phyloP scores from a whole-genome alignment of 2,888 invertebrate genomes.

The Cheilosia impressa region DNA sequence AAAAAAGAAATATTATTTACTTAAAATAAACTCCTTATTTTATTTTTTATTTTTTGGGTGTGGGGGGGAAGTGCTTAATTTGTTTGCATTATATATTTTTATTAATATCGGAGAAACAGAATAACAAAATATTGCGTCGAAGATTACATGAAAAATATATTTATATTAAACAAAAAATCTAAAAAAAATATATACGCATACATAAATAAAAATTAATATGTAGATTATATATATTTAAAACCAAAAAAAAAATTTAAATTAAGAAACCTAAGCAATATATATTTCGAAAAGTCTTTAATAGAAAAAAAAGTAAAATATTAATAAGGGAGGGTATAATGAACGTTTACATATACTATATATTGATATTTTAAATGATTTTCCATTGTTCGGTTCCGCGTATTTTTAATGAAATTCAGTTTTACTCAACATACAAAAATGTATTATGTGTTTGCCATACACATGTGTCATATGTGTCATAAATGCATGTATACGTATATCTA shows the following conservation, averaged over 20 bases:
- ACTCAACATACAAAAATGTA: not conserved
- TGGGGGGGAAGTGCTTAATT: constrained; percentile 10
- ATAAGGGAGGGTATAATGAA: constrained; percentile 11
- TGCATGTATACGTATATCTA: constrained; percentile 76
- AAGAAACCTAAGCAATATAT: constrained; percentile 67
- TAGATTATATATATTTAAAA: constrained; percentile 21
- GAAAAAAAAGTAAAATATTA: constrained; percentile 13
- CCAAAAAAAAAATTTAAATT: constrained; percentile 74
- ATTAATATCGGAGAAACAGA: constrained; percentile 34
- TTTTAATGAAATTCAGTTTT: constrained; percentile 10
- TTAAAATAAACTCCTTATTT: not conserved
- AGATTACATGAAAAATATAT: constrained; percentile 46
- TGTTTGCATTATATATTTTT: constrained; percentile 44
- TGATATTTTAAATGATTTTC: constrained; percentile 28
- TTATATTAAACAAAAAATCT: constrained; percentile 47
- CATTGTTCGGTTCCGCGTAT: constrained; percentile 45
- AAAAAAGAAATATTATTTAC: constrained; percentile 26
- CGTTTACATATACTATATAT: constrained; percentile 6
- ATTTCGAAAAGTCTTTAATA: constrained; percentile 49
- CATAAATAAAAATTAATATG: not conserved
- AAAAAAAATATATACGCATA: no score
- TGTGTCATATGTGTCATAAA: constrained; percentile 35
- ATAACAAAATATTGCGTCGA: constrained; percentile 33
- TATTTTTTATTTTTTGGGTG: no score
- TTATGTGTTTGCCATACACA: not conserved